Percentiles rank a stretch among this genome's conserved stretches.
Conservation (phyloP, 64 coral and sea anemone genomes). For the Astreopora myriophthalma region DNA sequence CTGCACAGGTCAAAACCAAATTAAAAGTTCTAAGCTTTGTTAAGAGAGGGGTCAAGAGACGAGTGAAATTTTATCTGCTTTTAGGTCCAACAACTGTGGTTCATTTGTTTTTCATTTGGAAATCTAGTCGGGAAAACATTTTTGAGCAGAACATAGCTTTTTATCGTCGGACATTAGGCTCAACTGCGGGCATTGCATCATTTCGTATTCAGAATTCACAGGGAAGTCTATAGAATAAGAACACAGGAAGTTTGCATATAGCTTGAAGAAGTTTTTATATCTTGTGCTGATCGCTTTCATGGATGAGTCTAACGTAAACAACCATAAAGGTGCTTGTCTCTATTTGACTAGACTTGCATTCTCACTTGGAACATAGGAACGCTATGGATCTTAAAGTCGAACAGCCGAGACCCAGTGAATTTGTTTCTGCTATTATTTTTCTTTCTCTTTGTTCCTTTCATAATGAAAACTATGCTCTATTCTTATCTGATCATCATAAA, state of each 20-base stretch:
- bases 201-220: not conserved
- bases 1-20: not conserved
- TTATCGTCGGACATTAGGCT: not conserved
- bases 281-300: slow-evolving; percentile 11
- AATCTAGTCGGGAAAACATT: not conserved
- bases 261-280: slow-evolving; percentile 18
- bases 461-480: not conserved
- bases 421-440: not conserved
- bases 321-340: not conserved
- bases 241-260: slow-evolving; percentile 11
- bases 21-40: not conserved
- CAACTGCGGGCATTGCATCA: not conserved
- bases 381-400: not conserved
- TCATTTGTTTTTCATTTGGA: not conserved
- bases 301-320: slow-evolving; percentile 4
- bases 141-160: not conserved
- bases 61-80: not conserved
- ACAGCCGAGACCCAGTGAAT: not conserved
- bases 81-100: slow-evolving; percentile 1
- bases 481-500: too few relatives aligned
- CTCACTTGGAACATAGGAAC: slow-evolving; percentile 3
- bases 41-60: not conserved
- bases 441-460: not conserved
- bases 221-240: not conserved
- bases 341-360: not conserved